phyloP scores from a whole-genome alignment of 2,888 invertebrate genomes.

The Cryptus viduatorius region DNA sequence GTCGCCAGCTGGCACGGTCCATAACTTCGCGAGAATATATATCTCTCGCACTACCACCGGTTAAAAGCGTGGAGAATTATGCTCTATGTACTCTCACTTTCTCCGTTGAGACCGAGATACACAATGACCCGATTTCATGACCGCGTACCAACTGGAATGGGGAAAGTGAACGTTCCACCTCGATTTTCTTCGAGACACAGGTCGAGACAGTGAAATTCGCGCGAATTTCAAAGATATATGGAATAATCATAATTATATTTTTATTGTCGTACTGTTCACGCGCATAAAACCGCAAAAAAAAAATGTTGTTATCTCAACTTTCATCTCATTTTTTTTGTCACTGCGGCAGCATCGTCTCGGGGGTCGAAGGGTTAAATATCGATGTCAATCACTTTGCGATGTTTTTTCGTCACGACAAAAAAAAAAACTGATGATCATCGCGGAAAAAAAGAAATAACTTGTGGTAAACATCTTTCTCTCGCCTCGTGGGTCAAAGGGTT shows the following conservation, averaged over 20 bases:
- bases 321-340: background rate
- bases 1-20: constrained; percentile 44
- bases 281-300: background rate
- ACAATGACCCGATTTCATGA: constrained; percentile 79
- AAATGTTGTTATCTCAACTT: background rate
- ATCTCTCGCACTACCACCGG: constrained; percentile 22
- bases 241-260: constrained; percentile 41
- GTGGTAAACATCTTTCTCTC: too few species aligned
- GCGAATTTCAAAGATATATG: constrained; percentile 49
- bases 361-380: background rate
- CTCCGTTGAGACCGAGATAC: constrained; percentile 75
- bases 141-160: constrained; percentile 75
- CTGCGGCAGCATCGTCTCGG: background rate
- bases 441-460: constrained; percentile 3
- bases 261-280: background rate
- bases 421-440: constrained; percentile 25
- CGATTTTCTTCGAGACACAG: constrained; percentile 57
- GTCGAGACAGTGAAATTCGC: constrained; percentile 64
- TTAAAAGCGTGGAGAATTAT: constrained; percentile 57
- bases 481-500: too few species aligned
- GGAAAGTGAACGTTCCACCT: constrained; percentile 79
- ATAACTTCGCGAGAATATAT: constrained; percentile 17
- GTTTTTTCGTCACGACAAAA: background rate
- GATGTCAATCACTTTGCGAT: background rate
- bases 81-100: constrained; percentile 79